phyloP scores from a whole-genome alignment of 2,113 vertebrate genomes.

The Pristiophorus japonicus region DNA sequence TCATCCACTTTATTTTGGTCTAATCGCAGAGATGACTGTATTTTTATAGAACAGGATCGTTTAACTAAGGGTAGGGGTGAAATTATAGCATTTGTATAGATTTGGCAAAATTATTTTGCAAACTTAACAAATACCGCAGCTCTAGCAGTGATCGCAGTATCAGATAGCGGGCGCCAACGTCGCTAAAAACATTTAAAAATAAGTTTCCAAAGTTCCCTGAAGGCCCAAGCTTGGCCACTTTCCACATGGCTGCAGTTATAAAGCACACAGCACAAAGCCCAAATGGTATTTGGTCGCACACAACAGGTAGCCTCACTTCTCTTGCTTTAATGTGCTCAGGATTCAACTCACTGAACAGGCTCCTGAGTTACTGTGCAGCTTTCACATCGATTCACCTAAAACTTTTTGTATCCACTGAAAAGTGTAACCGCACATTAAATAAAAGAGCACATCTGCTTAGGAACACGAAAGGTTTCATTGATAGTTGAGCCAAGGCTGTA shows the following conservation, averaged over 20 bases:
- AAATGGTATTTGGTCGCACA: neutral
- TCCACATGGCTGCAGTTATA: neutral
- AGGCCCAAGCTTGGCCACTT: neutral
- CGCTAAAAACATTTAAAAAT: neutral
- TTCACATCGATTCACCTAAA: neutral
- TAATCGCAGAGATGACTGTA: too few relatives aligned
- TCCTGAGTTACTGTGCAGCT: neutral
- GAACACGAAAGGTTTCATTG: neutral
- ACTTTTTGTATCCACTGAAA: neutral
- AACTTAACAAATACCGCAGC: neutral
- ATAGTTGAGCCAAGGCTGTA: neutral
- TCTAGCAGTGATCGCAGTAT: neutral
- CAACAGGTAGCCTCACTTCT: neutral
- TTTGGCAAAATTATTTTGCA: neutral
- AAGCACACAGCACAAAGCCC: neutral
- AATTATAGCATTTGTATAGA: neutral
- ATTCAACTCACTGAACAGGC: neutral
- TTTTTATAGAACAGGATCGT: neutral
- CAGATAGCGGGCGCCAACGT: neutral
- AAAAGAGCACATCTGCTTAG: neutral
- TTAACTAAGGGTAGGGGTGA: neutral
- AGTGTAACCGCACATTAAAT: neutral
- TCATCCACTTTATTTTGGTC: neutral
- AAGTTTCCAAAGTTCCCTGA: neutral
- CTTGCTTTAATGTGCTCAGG: neutral